Evolutionary conservation across 2,888 invertebrate genomes (phyloP).

Genomic region (Nomada goodeniana): DNA sequence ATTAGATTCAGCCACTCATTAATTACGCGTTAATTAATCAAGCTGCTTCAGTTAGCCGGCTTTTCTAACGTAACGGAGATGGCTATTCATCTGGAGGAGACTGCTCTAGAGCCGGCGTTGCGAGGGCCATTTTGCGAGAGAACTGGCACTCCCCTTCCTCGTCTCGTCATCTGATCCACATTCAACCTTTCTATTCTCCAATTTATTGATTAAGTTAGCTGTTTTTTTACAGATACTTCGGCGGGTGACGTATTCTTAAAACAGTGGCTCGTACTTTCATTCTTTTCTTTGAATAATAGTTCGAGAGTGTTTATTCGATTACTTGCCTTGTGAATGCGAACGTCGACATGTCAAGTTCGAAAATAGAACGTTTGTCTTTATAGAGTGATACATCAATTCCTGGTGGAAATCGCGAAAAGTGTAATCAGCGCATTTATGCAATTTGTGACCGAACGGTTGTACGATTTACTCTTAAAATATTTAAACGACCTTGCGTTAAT

Average conservation of each 20-base stretch:
- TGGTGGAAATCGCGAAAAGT: too few relatives aligned
- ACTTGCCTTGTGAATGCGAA: too few relatives aligned
- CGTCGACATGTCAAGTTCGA: too few relatives aligned
- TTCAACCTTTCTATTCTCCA: constrained; percentile 44
- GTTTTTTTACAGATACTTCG: neutral
- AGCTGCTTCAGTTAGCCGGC: constrained; percentile 75
- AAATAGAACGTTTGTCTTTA: too few relatives aligned
- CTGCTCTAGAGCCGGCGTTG: constrained; percentile 58
- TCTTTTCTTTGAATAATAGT: neutral
- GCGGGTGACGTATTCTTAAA: neutral
- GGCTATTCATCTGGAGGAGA: constrained; percentile 70
- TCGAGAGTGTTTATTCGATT: too few relatives aligned
- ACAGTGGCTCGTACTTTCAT: neutral
- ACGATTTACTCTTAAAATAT: too few relatives aligned
- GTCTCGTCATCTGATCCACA: constrained; percentile 9
- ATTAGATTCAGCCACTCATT: constrained; percentile 76
- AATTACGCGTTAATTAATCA: constrained; percentile 81
- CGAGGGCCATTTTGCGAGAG: constrained; percentile 67
- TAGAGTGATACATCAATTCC: too few relatives aligned
- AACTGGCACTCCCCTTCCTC: constrained; percentile 45
- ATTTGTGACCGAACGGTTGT: too few relatives aligned
- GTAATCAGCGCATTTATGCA: too few relatives aligned
- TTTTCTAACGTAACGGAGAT: constrained; percentile 70
- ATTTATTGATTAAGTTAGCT: constrained; percentile 67
- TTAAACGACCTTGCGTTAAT: too few relatives aligned